Percentiles rank a stretch among this genome's conserved stretches.
Conservation (phyloP, 1,140 invertebrate species). For the Holcopasites calliopsidis region DNA sequence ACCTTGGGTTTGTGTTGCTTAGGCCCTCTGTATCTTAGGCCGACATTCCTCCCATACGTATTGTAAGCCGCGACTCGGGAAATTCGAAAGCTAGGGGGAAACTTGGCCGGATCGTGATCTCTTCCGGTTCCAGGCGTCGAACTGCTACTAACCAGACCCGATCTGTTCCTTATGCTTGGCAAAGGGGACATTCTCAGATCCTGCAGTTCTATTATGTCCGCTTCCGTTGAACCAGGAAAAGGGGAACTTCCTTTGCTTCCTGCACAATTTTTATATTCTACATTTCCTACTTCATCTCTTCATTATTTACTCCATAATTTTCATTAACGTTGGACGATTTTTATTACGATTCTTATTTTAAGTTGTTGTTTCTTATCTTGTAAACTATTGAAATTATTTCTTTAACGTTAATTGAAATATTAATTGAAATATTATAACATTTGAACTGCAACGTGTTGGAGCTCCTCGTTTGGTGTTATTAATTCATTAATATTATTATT, state of each 20-base stretch:
- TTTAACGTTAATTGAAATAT: no score
- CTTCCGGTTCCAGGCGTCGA: slow-evolving; percentile 50
- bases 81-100: slow-evolving; percentile 90
- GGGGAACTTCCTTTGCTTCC: slow-evolving; percentile 76
- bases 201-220: slow-evolving; percentile 86
- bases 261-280: slow-evolving; percentile 36
- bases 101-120: slow-evolving; percentile 83
- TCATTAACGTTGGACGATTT: no score
- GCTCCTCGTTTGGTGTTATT: no score
- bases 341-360: no score
- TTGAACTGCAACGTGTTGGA: no score
- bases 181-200: slow-evolving; percentile 91
- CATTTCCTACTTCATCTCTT: no score
- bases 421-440: no score
- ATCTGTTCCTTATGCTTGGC: slow-evolving; percentile 85
- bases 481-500: no score
- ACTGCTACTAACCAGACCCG: slow-evolving; percentile 63
- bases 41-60: slow-evolving; percentile 77
- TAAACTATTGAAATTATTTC: no score
- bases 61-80: slow-evolving; percentile 82
- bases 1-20: slow-evolving; percentile 79
- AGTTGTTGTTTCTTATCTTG: no score
- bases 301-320: no score
- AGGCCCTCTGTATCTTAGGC: slow-evolving; percentile 82
- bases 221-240: slow-evolving; percentile 74